Evolutionary conservation across 2,888 invertebrate genomes (phyloP).

Genomic region (Pyrochroa serraticornis): DNA sequence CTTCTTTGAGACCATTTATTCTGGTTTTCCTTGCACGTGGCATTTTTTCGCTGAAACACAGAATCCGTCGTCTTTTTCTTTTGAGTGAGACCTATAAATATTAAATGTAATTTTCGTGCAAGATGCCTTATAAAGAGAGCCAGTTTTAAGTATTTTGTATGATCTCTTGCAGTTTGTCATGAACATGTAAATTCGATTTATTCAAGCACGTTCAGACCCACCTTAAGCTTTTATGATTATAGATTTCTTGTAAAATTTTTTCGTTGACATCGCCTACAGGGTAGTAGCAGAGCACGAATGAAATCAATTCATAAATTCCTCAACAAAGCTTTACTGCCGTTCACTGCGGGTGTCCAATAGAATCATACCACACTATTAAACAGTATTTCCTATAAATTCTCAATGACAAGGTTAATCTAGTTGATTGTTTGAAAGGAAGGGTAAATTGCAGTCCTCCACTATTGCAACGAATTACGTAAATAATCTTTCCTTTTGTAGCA

Average conservation of each 20-base stretch:
- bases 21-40: conserved; percentile 24
- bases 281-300: conserved; percentile 12
- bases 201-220: conserved; percentile 20
- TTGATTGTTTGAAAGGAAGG: neutral
- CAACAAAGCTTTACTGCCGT: conserved; percentile 1
- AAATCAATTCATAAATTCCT: conserved; percentile 15
- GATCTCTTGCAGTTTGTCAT: conserved; percentile 33
- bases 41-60: conserved; percentile 12
- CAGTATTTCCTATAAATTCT: conserved; percentile 3
- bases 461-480: neutral
- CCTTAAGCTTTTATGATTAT: conserved; percentile 9
- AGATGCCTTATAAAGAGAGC: conserved; percentile 24
- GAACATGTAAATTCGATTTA: conserved; percentile 32
- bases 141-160: conserved; percentile 23
- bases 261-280: neutral
- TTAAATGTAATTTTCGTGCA: conserved; percentile 24
- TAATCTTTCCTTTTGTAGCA: neutral
- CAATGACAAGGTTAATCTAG: conserved; percentile 1
- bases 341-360: conserved; percentile 2
- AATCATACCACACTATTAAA: conserved; percentile 2
- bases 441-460: neutral
- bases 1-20: conserved; percentile 1
- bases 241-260: conserved; percentile 4
- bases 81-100: conserved; percentile 15
- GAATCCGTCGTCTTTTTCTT: conserved; percentile 16